Base-by-base conservation (phyloP, 1,140 invertebrate species). In the Drosophila albomicans region DNA sequence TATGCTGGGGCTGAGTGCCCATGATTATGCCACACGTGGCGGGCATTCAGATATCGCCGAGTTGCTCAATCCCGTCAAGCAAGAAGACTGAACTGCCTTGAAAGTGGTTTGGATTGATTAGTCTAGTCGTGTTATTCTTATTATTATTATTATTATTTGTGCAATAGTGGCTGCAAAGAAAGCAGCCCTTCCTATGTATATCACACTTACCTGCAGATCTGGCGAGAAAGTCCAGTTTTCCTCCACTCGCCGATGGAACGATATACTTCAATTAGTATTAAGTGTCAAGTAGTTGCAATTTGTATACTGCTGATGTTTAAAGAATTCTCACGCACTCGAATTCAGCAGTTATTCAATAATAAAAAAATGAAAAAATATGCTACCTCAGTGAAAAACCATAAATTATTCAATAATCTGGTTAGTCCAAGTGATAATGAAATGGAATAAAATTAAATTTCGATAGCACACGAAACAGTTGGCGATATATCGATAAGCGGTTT, bases 1-100 rank as follows among this genome's bases (percentile, higher is more conserved):
- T 70, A 81, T 93, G 64, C 38, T 94, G 0, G 93, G 93, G 0
- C 90, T 94, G 11, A 94, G 93, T 1, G 88, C 94, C 0, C 61
- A 86, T n/a, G 93, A 94, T 7, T 90, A 95, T 48, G 94, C 94
- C 0, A 71, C 80, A 35, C 74, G 92, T 0, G 76, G 68, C 0
- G 81, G 82, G 4, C 89, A 93, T 13, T 1, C 70, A 0, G 79
- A 93, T 3, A 72, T 92, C 11, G 65, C 91, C 1, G 59, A 74
- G 5, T 5, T 78, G 13, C 70, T 91, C 1, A 32, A 28, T 28
- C 45, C 49, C 0, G 2, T 48, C 1, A 2, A 7, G 28, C 13
- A 11, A 2, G 38, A 49, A 3, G 35, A 38, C 35, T 66, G 25
- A 73, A 8, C n/a, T 13, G 8, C 58, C 35, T 32, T 49, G 20